Conservation (phyloP, 2,797 vertebrate genomes). For the Eutrigla gurnardus region DNA sequence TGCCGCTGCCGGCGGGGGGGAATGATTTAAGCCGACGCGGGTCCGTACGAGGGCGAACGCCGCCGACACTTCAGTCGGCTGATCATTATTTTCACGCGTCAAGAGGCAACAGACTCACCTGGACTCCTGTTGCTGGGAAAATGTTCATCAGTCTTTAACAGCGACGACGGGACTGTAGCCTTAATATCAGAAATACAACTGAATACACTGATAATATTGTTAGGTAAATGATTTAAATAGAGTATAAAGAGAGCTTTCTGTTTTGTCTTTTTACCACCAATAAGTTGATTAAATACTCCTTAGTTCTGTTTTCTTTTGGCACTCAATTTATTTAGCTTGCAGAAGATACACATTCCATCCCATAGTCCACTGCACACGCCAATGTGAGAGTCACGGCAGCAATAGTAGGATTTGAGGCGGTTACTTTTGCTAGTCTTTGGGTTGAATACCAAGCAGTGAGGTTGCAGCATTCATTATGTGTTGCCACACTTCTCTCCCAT, state of each 20-base stretch:
- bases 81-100: slow-evolving; percentile 56
- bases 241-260: not conserved
- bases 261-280: not conserved
- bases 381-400: not conserved
- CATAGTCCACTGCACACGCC: not conserved
- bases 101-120: slow-evolving; percentile 32
- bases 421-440: not conserved
- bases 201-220: not conserved
- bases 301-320: not conserved
- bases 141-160: slow-evolving; percentile 1
- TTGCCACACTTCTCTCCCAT: not conserved
- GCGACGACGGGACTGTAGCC: not conserved
- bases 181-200: not conserved
- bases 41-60: slow-evolving; percentile 47
- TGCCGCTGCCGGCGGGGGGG: not conserved
- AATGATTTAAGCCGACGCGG: slow-evolving; percentile 43
- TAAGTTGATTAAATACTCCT: not conserved
- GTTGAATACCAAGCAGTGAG: not conserved
- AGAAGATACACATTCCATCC: not conserved
- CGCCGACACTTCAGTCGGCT: slow-evolving; percentile 49
- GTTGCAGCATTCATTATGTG: not conserved
- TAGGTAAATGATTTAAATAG: not conserved
- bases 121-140: not conserved
- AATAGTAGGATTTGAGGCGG: not conserved
- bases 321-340: not conserved